A percentile compares a stretch with the other conserved stretches of the same genome.
phyloP scores from a whole-genome alignment of 2,113 vertebrate genomes.

The Cercopithecus mona region DNA sequence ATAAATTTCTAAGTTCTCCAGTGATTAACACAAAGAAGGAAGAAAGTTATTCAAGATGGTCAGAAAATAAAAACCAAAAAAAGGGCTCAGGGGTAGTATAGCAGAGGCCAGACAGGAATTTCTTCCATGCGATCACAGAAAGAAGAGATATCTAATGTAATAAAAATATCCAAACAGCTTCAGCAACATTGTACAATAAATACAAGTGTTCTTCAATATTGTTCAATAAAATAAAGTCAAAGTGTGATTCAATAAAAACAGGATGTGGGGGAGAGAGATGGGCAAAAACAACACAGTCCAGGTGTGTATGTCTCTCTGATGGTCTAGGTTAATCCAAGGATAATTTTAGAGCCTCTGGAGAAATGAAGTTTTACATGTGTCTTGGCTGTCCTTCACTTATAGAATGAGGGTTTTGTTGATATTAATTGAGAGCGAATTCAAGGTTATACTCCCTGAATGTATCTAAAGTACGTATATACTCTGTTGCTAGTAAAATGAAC shows the following conservation, averaged over 20 bases:
- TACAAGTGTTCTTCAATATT: not conserved
- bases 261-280: not conserved
- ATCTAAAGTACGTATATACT: not conserved
- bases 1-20: not conserved
- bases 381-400: not conserved
- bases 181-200: not conserved
- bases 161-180: not conserved
- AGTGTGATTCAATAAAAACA: not conserved
- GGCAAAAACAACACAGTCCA: not conserved
- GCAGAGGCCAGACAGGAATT: not conserved
- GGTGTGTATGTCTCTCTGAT: not conserved
- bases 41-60: not conserved
- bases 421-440: slow-evolving; percentile 9
- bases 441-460: not conserved
- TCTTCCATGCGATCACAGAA: not conserved
- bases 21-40: not conserved
- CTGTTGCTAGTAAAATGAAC: not conserved
- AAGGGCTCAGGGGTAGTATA: not conserved
- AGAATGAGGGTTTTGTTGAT: not conserved
- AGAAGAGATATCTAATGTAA: not conserved
- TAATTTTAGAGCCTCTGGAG: not conserved
- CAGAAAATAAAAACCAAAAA: not conserved
- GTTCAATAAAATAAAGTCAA: not conserved
- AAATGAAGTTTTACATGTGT: not conserved
- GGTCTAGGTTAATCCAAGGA: not conserved